phyloP scores from a whole-genome alignment of 2,797 vertebrate genomes.

The Sebastiscus tertius region DNA sequence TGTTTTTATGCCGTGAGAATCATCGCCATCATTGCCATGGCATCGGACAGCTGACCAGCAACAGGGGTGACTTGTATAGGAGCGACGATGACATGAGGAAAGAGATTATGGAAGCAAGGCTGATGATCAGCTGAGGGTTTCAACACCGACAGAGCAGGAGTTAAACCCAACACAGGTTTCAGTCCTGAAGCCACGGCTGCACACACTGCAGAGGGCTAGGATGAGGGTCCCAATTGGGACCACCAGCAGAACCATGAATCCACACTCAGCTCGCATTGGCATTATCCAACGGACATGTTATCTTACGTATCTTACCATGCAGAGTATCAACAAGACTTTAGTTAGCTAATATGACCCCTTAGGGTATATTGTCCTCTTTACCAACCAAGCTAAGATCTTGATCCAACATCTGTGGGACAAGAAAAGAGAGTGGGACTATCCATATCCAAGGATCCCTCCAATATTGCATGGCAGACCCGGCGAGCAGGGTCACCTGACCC shows the following conservation, averaged over 20 bases:
- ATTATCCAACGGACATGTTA: background rate
- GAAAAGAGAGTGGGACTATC: background rate
- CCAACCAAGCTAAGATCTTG: background rate
- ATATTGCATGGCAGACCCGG: background rate
- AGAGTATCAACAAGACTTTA: background rate
- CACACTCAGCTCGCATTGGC: background rate
- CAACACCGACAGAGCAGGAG: background rate
- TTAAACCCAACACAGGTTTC: background rate
- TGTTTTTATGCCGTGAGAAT: background rate
- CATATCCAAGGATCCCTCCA: background rate
- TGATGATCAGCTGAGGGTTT: background rate
- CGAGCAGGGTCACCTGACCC: background rate
- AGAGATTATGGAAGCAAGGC: background rate
- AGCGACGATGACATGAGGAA: background rate
- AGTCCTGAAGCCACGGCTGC: background rate
- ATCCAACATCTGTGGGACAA: background rate
- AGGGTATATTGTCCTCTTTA: background rate
- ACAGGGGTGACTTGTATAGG: background rate
- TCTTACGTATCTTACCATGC: background rate
- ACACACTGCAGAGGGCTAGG: background rate
- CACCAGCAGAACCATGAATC: background rate
- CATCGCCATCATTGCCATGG: background rate
- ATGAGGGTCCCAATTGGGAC: background rate
- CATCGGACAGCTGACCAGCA: background rate
- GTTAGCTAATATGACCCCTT: background rate